Base-by-base conservation (phyloP, 2,888 invertebrate genomes). In the Euphydryas editha region DNA sequence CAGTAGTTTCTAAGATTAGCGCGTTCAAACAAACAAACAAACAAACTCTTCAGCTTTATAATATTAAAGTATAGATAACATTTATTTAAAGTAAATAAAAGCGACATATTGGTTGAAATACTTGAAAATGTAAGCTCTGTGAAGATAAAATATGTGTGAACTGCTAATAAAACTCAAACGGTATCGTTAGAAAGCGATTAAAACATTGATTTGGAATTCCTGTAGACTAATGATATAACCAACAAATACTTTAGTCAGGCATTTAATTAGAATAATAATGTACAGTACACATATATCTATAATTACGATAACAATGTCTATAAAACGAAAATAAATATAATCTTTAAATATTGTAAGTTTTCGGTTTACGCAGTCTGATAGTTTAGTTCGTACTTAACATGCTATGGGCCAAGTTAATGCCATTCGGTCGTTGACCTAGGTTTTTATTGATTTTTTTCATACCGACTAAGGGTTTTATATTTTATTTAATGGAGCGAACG, bases 401-500 rank as follows among this genome's bases (percentile, higher is more conserved):
- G 39, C 62, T 54, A 54, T 36, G 39, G 20, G 51, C 44, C 59
- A 36, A 30, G 51, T 42, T 65, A 65, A 65, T 47, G 61, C 56
- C n/a, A 55, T 8, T 20, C 30, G 66, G 62, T 51, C 66, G 37
- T 62, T 62, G 36, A 66, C 66, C 62, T 58, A 39, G 17, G 51
- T 66, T 66, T 62, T 62, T 66, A 66, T 66, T 62, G 66, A 66
- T 66, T 61, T 42, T 51, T 57, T 55, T 20, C 18, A n/a, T 21
- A 37, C 56, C 46, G 37, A 36, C 15, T 21, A 17, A 30, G 57
- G 57, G 57, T 36, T 42, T 36, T 49, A 49, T 56, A 65, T 57
- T 64, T 64, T 64, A 65, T 61, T 61, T 51, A 57, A 56, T 51
- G 13, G 15, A 39, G 15, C 17, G 17, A 21, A 30, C 39, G 17